Percentiles rank a stretch among this genome's conserved stretches.
phyloP scores from a whole-genome alignment of 2,113 vertebrate species.

The Chrysemys picta region DNA sequence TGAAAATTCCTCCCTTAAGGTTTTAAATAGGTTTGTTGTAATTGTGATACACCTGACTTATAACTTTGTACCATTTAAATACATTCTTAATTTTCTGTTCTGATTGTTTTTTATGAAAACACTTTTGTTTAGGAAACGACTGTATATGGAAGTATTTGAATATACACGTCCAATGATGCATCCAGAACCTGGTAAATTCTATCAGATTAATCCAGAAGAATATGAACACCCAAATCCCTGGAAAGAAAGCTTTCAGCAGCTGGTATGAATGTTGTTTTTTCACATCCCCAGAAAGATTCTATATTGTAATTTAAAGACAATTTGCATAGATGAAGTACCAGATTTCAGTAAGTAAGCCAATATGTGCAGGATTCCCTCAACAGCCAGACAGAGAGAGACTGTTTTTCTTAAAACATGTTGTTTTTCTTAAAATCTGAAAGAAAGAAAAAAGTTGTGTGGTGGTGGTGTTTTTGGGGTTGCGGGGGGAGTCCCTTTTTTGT shows the following conservation, averaged over 20 bases:
- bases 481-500: neutral
- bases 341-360: neutral
- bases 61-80: neutral
- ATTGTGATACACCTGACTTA: neutral
- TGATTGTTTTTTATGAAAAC: neutral
- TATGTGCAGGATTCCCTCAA: neutral
- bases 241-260: slow-evolving; percentile 99
- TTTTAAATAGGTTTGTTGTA: neutral
- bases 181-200: slow-evolving; percentile 98
- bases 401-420: neutral
- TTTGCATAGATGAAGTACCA: neutral
- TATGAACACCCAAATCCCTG: slow-evolving; percentile 98
- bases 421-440: neutral
- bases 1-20: neutral
- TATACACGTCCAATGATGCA: slow-evolving; percentile 99
- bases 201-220: slow-evolving; percentile 98
- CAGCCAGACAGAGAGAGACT: neutral
- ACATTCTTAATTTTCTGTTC: neutral
- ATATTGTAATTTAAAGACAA: neutral
- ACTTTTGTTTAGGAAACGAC: slow-evolving; percentile 88
- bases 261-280: slow-evolving; percentile 85
- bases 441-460: neutral
- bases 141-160: slow-evolving; percentile 99
- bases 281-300: neutral
- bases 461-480: no score